Base-by-base conservation (phyloP, 2,797 vertebrate species). In the Mormyrus proboscirostris region DNA sequence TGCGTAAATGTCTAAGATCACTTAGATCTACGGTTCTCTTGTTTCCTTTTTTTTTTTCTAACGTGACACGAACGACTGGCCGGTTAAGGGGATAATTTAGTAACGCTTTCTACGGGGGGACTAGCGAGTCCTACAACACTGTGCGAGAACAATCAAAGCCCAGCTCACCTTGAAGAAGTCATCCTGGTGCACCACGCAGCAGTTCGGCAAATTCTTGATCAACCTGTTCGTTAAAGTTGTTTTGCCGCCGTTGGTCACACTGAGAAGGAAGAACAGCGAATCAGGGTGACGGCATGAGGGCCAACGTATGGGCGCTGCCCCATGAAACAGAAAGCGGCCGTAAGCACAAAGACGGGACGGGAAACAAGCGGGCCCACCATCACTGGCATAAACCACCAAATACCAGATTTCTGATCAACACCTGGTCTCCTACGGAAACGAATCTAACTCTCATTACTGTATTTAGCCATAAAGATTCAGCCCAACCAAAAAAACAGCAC, bases 191-290 rank as follows among this genome's bases (percentile, higher is more conserved):
- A 99, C 95, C 73, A 98, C 97, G 0, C 98, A 99, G 94, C 98
- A 98, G 94, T 98, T 99, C 88, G 98, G 97, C 79, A 99, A 95
- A 0, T 92, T 95, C 93, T 95, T 96, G 91, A 95, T 51, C 7
- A 99, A 94, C 89, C 92, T 95, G 88, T 96, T 95, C 89, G 98
- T 98, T 95, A 99, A 50, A 65, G 98, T 99, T 93, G 98, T 99
- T 95, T 99, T 99, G 41, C 98, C 98, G 91, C 98, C 96, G 86
- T 99, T 99, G 95, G 98, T 99, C 95, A 99, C 95, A 3, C 98
- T 99, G 79, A 89, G 50, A 4, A 53, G 14, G 9, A 44, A 19
- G 29, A 47, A 16, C 29, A 38, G 29, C 29, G 12, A 6, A 73
- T 73, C 41, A 47, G 19, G 7, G 86, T n/a, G 53, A 8, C 25